Percentiles rank a stretch among this genome's conserved stretches.
These are phyloP conservation scores for Mixornis gularis DNA, from an alignment of 2,113 vertebrate genomes.

Conservation along the genomic window DNA sequence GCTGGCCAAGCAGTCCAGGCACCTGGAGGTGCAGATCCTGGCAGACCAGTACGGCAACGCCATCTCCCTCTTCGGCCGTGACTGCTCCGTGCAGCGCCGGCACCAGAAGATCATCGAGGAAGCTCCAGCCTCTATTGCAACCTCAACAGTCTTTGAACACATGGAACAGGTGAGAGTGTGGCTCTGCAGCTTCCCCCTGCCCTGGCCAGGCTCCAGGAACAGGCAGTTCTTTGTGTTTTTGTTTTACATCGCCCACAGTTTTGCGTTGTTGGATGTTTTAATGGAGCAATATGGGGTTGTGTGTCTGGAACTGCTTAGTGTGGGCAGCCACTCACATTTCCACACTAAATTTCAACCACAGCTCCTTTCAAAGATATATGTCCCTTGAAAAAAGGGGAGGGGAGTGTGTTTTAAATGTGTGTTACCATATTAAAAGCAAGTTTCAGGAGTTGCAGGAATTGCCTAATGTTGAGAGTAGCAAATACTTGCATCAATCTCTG, in stretches of 20 bases:
- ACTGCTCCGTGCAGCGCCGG: constrained; percentile 94
- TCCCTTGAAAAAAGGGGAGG: neutral
- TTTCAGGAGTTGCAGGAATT: neutral
- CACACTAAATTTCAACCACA: neutral
- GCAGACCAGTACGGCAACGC: constrained; percentile 96
- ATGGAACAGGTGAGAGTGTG: constrained; percentile 86
- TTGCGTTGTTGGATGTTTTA: neutral
- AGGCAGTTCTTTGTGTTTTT: neutral
- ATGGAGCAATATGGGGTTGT: accelerated
- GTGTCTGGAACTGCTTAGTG: neutral
- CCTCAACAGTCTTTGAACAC: constrained; percentile 87
- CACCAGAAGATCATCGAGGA: constrained; percentile 99
- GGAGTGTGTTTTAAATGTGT: neutral
- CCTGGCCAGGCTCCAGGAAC: neutral
- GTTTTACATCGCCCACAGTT: accelerated
- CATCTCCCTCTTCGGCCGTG: constrained; percentile 95
- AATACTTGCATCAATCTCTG: neutral
- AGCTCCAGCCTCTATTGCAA: constrained; percentile 92
- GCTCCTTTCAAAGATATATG: neutral
- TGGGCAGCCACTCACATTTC: neutral
- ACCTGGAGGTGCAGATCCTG: constrained; percentile 95
- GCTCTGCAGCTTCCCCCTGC: neutral
- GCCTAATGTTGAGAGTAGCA: neutral
- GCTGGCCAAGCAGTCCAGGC: constrained; percentile 93
- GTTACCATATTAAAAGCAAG: neutral